Percentiles rank a stretch among this genome's conserved stretches.
phyloP scores from a whole-genome alignment of 2,113 vertebrate genomes.

The Ammodytes marinus region DNA sequence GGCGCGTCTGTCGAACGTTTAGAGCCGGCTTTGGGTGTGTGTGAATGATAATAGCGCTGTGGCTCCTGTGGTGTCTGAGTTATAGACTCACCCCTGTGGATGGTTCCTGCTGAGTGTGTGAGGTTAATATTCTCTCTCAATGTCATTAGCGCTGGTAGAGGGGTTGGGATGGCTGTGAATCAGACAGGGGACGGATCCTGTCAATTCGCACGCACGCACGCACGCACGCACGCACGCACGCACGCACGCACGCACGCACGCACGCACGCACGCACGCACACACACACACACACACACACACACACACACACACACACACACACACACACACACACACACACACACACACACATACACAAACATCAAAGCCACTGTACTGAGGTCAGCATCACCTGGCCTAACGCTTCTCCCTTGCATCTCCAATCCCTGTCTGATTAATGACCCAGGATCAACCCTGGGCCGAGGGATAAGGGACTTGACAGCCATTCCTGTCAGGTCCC shows the following conservation, averaged over 20 bases:
- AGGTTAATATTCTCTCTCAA: conserved; percentile 99
- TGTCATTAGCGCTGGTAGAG: conserved; percentile 97
- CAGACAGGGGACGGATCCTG: conserved; percentile 96
- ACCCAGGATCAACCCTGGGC: conserved; percentile 89
- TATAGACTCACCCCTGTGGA: conserved; percentile 94
- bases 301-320: conserved; percentile 88
- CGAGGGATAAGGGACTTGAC: conserved; percentile 92
- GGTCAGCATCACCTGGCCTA: conserved; percentile 89
- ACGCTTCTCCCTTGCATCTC: conserved; percentile 51
- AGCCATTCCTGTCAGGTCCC: conserved; percentile 91
- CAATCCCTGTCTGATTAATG: conserved; percentile 91
- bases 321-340: conserved; percentile 84
- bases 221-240: no score
- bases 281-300: conserved; percentile 89
- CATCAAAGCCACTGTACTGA: conserved; percentile 93
- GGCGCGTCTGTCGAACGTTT: conserved; percentile 46
- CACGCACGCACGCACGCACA: conserved; percentile 82
- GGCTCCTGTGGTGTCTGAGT: conserved; percentile 84
- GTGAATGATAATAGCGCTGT: conserved; percentile 55
- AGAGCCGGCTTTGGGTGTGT: conserved; percentile 46
- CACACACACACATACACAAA: conserved; percentile 87
- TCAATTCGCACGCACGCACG: conserved; percentile 87
- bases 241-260: no score
- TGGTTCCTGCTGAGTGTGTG: conserved; percentile 90
- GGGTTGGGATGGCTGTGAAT: conserved; percentile 95